These are phyloP conservation scores for Miltochrista miniata DNA, from an alignment of 2,888 invertebrate species.

Conservation along the genomic window DNA sequence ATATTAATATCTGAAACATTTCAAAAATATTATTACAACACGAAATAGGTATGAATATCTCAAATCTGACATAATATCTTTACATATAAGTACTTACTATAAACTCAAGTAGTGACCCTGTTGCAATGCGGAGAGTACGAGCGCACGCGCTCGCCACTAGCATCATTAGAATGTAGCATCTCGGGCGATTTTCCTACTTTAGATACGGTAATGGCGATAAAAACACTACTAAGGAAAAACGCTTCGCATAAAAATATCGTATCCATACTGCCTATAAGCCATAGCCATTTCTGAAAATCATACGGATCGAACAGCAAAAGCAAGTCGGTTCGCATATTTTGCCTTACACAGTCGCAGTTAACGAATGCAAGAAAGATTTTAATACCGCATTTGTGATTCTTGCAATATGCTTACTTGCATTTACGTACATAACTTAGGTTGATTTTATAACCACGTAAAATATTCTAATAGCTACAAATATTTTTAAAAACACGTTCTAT, in stretches of 20 bases:
- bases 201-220: slow-evolving; percentile 78
- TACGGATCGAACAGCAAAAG: slow-evolving; percentile 74
- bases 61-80: no score
- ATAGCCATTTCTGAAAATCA: slow-evolving; percentile 82
- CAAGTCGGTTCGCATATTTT: slow-evolving; percentile 77
- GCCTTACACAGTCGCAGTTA: slow-evolving; percentile 72
- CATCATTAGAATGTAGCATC: slow-evolving; percentile 81
- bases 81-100: no score
- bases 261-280: slow-evolving; percentile 75
- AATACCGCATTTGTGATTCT: slow-evolving; percentile 77
- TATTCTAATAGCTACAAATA: slow-evolving; percentile 22
- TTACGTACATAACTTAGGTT: slow-evolving; percentile 59
- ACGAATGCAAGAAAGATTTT: slow-evolving; percentile 81
- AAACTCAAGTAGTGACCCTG: slow-evolving; percentile 51
- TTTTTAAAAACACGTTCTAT: no score
- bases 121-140: slow-evolving; percentile 51
- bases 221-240: slow-evolving; percentile 77
- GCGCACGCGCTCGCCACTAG: slow-evolving; percentile 77
- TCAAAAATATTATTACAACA: no score
- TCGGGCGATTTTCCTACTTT: slow-evolving; percentile 81
- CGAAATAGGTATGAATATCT: no score
- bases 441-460: slow-evolving; percentile 45
- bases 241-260: slow-evolving; percentile 80
- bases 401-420: slow-evolving; percentile 63
- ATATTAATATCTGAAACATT: no score